Evolutionary conservation across 2,888 invertebrate species (phyloP).

Genomic region (Lasioglossum pauxillum): DNA sequence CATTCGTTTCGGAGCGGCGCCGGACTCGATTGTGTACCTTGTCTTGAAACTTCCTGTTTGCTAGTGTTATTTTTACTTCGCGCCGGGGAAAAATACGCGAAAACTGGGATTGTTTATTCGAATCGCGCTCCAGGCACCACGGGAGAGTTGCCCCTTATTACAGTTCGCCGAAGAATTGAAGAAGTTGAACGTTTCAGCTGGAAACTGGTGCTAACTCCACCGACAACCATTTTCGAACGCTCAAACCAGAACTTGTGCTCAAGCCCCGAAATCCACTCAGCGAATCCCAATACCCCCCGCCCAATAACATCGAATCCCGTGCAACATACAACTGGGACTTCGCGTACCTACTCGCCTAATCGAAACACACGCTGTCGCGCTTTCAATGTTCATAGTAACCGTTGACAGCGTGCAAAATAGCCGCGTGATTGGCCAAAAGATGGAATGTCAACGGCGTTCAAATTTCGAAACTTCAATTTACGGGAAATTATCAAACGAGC

Average conservation of each 20-base stretch:
- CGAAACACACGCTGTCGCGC: neutral
- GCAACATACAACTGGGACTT: neutral
- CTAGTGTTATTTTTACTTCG: neutral
- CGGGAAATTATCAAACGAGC: neutral
- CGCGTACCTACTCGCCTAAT: constrained; percentile 1
- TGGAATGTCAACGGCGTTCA: neutral
- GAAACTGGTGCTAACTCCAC: neutral
- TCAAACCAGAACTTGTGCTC: neutral
- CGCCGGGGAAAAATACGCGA: neutral
- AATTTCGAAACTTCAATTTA: neutral
- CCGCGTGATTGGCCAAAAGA: neutral
- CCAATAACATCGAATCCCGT: neutral
- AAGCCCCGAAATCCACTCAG: neutral
- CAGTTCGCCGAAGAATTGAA: neutral
- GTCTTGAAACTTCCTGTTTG: constrained; percentile 8
- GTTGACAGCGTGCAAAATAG: neutral
- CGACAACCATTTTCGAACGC: neutral
- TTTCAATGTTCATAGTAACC: neutral
- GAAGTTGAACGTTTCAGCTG: neutral
- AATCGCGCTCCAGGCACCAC: neutral
- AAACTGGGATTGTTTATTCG: constrained; percentile 7
- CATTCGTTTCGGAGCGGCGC: neutral
- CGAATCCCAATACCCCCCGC: neutral
- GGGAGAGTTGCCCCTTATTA: neutral
- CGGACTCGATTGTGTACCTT: neutral